Evolutionary conservation across 2,113 vertebrate species (phyloP), one percentile per base, ranked within the genome.

Genomic region (Thamnophis sirtalis): DNA sequence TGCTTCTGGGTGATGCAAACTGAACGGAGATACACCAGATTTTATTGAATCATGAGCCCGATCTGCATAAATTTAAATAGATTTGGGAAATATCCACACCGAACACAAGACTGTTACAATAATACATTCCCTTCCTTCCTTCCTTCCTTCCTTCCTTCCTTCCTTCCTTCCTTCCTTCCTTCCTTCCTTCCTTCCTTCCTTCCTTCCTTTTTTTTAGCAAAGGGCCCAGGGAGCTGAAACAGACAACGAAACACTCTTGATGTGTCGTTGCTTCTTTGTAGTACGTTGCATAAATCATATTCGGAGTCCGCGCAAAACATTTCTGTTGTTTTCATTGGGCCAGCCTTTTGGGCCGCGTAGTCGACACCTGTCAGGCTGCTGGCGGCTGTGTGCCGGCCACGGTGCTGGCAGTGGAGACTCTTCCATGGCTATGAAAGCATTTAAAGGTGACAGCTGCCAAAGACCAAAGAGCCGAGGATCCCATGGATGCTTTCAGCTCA

Each of bases 361-460:
- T 55, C 6, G 91, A 19, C 90, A 92, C 54, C 87, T 0, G 1
- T 60, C 49, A 85, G 2, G 19, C 0, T 5, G 92, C 1, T 9
- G 90, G 60, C 8, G 2, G 84, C 5, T 90, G 54, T 0, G 24
- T 10, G 48, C 7, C 0, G 68, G 92, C 87, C 91, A 5, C 55
- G 4, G 84, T 51, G 92, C 51, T 73, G 15, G 56, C 90, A 13
- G 53, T 84, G 1, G 5, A 73, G 73, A 85, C 19, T 0, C 0
- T 2, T 60, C 4, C 84, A 5, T 8, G 50, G 9, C 3, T 87
- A 88, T 68, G 3, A 9, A 33, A 60, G 28, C 17, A 0, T 7
- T 1, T 2, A 0, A 87, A 91, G 92, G 38, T 91, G 96, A 90
- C 92, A 95, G 93, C 94, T 92, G 92, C 92, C 92, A 48, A 33